A percentile compares a stretch with the other conserved stretches of the same genome.
Conservation (phyloP, 2,888 invertebrate genomes). For the Acronicta alni region DNA sequence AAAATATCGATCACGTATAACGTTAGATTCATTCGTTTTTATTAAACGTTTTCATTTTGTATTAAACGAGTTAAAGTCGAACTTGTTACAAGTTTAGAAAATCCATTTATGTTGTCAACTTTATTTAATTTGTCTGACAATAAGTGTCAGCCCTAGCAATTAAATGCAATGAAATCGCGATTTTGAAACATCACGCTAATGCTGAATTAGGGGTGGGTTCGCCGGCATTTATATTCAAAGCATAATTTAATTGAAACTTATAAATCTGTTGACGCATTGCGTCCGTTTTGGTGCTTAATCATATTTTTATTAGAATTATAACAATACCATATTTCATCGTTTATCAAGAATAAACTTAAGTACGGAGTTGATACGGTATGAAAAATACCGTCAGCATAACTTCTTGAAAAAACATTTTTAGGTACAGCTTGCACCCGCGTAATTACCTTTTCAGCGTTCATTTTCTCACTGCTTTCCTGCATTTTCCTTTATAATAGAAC, state of each 20-base stretch:
- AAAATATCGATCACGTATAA: no score
- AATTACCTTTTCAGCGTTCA: no score
- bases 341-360: no score
- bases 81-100: neutral
- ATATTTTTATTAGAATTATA: no score
- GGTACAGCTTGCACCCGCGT: no score
- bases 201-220: conserved; percentile 43
- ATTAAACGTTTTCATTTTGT: no score
- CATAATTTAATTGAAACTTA: conserved; percentile 47
- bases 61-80: neutral
- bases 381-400: no score
- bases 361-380: no score
- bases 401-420: no score
- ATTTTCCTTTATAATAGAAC: no score
- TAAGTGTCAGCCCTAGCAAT: conserved; percentile 40
- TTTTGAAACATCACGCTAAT: conserved; percentile 39
- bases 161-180: conserved; percentile 53
- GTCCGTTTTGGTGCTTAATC: conserved; percentile 12
- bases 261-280: conserved; percentile 45
- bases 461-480: no score
- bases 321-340: no score
- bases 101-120: conserved; percentile 2
- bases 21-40: neutral
- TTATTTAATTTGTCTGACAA: conserved; percentile 1
- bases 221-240: conserved; percentile 42